These are phyloP conservation scores for Planococcus citri DNA, from an alignment of 1,140 invertebrate genomes.

Conservation along the genomic window DNA sequence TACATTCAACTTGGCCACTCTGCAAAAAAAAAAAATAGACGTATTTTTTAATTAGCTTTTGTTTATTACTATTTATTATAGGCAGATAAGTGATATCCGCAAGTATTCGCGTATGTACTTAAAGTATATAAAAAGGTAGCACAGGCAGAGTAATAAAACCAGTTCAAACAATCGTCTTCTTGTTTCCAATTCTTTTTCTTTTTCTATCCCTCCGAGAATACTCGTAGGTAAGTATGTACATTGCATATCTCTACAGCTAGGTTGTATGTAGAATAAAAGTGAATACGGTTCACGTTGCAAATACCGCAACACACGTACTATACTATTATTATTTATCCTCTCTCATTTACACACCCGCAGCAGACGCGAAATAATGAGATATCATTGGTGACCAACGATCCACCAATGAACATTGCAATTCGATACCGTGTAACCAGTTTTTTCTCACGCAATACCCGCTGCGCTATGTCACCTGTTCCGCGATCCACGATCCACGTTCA, in stretches of 20 bases:
- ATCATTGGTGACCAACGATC: constrained; percentile 20
- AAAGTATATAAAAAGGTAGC: too few relatives aligned
- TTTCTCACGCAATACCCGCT: background rate
- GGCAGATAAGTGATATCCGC: background rate
- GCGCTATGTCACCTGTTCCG: background rate
- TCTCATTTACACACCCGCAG: background rate
- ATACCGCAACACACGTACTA: too few relatives aligned
- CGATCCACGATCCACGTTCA: background rate
- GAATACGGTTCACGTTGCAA: too few relatives aligned
- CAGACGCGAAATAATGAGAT: constrained; percentile 18
- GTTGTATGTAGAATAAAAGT: too few relatives aligned
- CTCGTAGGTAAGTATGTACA: too few relatives aligned
- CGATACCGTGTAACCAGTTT: background rate
- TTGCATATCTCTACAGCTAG: too few relatives aligned
- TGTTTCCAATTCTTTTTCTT: too few relatives aligned
- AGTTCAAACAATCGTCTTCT: background rate
- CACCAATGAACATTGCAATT: background rate
- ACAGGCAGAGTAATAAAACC: too few relatives aligned
- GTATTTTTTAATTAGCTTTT: background rate
- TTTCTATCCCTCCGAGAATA: too few relatives aligned
- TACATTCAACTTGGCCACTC: constrained; percentile 60
- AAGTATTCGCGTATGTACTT: too few relatives aligned
- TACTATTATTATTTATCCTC: too few relatives aligned
- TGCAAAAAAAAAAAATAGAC: constrained; percentile 37
- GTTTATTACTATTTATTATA: background rate